Conservation (phyloP, 2,113 vertebrate species). For the Pseudopipra pipra region DNA sequence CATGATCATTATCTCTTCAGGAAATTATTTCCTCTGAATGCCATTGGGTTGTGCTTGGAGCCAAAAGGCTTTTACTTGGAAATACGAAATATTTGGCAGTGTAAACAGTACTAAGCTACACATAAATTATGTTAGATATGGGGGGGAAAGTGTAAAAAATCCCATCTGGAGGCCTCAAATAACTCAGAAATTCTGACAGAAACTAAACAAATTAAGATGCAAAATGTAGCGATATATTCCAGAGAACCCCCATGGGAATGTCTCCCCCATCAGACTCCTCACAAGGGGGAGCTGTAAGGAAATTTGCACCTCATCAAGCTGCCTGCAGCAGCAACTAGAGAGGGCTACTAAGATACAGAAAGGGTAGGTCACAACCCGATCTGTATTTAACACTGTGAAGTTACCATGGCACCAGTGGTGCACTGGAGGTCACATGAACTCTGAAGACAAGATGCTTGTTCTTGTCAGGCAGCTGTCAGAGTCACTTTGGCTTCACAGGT, state of each 20-base stretch:
- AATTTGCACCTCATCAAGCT: neutral
- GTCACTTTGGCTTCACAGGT: neutral
- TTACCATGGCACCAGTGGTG: neutral
- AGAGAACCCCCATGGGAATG: neutral
- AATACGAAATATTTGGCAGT: neutral
- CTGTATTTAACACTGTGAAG: neutral
- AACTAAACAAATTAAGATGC: neutral
- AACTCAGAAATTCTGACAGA: neutral
- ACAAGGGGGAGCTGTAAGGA: neutral
- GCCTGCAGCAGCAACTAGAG: neutral
- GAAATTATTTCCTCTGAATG: neutral
- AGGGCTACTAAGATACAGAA: neutral
- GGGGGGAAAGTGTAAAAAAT: neutral
- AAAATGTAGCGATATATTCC: neutral
- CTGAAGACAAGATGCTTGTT: neutral
- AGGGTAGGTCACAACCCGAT: neutral
- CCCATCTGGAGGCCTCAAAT: neutral
- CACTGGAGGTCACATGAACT: neutral
- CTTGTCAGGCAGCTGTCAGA: neutral
- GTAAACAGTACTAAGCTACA: neutral
- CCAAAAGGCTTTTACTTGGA: neutral
- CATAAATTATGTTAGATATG: neutral
- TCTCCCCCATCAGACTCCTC: neutral
- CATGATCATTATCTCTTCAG: neutral
- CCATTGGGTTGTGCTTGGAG: neutral